These are phyloP conservation scores for Eulemur coronatus DNA, from an alignment of 2,797 vertebrate species.

Conservation along the genomic window DNA sequence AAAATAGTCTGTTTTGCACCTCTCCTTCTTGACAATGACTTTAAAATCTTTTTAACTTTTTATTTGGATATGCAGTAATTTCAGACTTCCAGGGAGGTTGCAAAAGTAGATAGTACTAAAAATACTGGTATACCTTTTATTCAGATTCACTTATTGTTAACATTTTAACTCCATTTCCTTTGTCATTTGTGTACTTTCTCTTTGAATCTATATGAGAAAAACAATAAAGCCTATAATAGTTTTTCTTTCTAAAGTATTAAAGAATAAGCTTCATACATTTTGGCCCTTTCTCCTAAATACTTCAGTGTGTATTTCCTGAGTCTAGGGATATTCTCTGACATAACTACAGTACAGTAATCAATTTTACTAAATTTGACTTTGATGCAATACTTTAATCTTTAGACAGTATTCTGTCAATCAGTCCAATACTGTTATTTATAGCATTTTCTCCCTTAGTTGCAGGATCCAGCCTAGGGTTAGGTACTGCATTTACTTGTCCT, in stretches of 20 bases:
- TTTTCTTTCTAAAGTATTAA: slow-evolving; percentile 1
- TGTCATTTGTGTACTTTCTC: neutral
- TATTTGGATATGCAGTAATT: neutral
- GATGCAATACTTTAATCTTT: neutral
- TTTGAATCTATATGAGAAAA: neutral
- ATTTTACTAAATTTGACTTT: neutral
- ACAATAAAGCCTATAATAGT: neutral
- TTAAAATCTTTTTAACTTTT: neutral
- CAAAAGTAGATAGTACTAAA: neutral
- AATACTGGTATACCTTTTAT: neutral
- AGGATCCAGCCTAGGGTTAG: neutral
- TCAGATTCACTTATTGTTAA: neutral
- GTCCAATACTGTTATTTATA: neutral
- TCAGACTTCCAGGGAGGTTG: slow-evolving; percentile 18
- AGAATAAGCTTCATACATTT: neutral
- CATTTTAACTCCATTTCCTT: neutral
- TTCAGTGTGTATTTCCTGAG: neutral
- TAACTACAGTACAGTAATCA: neutral
- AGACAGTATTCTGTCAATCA: neutral
- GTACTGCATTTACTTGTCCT: neutral
- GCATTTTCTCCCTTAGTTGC: neutral
- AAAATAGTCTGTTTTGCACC: neutral
- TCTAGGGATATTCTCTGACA: neutral
- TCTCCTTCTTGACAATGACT: neutral
- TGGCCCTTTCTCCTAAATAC: neutral